Evolutionary conservation across 2,797 vertebrate species (phyloP).

Genomic region (Artibeus jamaicensis): DNA sequence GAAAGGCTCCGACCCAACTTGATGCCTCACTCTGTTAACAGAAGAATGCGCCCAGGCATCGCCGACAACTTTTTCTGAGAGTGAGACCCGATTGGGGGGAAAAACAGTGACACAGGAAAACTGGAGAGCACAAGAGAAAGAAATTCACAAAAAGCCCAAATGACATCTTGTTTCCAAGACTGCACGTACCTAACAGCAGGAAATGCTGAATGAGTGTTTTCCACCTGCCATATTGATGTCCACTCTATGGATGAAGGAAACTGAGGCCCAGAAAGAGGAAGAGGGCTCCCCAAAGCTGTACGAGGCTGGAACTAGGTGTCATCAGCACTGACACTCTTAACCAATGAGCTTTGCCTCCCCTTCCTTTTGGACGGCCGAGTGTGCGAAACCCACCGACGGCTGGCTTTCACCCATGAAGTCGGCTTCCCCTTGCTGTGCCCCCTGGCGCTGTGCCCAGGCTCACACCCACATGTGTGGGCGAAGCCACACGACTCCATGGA

Average conservation of each 20-base stretch:
- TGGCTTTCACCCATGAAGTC: background rate
- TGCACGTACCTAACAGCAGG: fast-evolving
- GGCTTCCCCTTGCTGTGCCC: background rate
- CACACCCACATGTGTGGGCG: fast-evolving
- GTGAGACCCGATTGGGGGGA: background rate
- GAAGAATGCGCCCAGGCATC: fast-evolving
- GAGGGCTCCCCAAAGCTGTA: background rate
- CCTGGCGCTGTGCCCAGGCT: background rate
- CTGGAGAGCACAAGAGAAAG: background rate
- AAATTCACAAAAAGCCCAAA: background rate
- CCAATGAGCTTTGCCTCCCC: background rate
- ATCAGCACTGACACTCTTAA: background rate
- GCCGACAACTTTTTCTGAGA: background rate
- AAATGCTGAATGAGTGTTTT: background rate
- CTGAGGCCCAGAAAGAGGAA: background rate
- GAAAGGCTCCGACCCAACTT: background rate
- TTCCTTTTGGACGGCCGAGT: background rate
- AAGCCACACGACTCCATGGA: background rate
- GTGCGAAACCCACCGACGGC: fast-evolving
- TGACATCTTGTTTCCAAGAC: background rate
- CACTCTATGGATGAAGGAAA: background rate
- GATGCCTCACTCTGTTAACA: background rate
- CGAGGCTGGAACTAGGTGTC: background rate
- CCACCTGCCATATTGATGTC: fast-evolving
- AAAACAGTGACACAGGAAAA: background rate